Evolutionary conservation across 2,888 invertebrate species (phyloP).

Genomic region (Drosophila stalkeri): DNA sequence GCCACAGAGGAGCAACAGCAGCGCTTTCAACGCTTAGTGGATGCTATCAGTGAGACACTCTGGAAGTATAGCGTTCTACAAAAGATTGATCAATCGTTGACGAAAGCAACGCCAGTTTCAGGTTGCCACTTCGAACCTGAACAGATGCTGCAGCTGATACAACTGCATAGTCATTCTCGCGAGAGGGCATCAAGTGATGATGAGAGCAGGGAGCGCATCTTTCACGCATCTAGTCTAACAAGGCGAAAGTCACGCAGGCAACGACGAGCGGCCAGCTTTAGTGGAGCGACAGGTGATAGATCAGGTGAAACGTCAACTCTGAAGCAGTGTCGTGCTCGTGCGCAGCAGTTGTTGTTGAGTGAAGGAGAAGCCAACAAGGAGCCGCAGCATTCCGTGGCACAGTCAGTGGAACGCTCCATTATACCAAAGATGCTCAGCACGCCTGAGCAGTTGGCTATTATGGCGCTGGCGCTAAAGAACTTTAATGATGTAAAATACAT

Average conservation of each 20-base stretch:
- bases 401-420: slow-evolving; percentile 73
- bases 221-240: slow-evolving; percentile 75
- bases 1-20: slow-evolving; percentile 70
- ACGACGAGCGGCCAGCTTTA: slow-evolving; percentile 79
- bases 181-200: slow-evolving; percentile 84
- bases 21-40: slow-evolving; percentile 77
- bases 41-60: slow-evolving; percentile 80
- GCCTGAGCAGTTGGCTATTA: slow-evolving; percentile 90
- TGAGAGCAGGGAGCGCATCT: slow-evolving; percentile 78
- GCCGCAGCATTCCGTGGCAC: slow-evolving; percentile 6
- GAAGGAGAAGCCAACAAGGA: slow-evolving; percentile 12
- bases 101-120: slow-evolving; percentile 43
- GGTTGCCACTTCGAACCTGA: slow-evolving; percentile 76
- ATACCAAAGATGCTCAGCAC: slow-evolving; percentile 89
- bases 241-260: slow-evolving; percentile 79
- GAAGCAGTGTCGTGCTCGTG: slow-evolving; percentile 56
- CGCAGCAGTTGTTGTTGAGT: slow-evolving; percentile 46
- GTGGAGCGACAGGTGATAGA: slow-evolving; percentile 58
- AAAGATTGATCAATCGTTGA: slow-evolving; percentile 76
- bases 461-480: slow-evolving; percentile 91
- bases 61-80: slow-evolving; percentile 83
- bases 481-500: slow-evolving; percentile 91
- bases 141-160: slow-evolving; percentile 80
- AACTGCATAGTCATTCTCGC: slow-evolving; percentile 71
- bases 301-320: slow-evolving; percentile 43